Evolutionary conservation across 2,797 vertebrate genomes (phyloP).

Genomic region (Echeneis naucrates): DNA sequence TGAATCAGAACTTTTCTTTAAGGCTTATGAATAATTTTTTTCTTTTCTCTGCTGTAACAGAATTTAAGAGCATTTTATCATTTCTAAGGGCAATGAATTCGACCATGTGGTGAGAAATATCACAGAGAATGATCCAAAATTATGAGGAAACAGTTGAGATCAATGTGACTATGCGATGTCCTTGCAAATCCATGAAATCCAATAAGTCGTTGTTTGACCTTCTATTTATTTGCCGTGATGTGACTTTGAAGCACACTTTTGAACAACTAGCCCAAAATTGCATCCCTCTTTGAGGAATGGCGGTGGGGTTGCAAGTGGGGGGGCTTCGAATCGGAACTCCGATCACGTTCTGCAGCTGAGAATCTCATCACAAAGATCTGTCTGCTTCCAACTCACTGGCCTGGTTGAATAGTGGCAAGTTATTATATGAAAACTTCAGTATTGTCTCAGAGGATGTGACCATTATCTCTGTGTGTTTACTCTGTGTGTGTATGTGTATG

Average conservation of each 20-base stretch:
- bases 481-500: conserved; percentile 18
- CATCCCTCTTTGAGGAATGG: not conserved
- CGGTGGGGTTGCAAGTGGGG: not conserved
- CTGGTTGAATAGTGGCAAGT: conserved; percentile 58
- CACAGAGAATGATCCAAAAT: not conserved
- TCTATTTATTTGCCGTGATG: conserved; percentile 13
- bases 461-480: conserved; percentile 56
- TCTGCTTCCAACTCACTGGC: conserved; percentile 51
- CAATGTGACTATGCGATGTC: not conserved
- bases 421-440: conserved; percentile 65
- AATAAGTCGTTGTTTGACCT: conserved; percentile 35
- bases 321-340: conserved; percentile 37
- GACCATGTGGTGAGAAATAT: not conserved
- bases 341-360: conserved; percentile 56
- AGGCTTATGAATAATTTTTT: not conserved
- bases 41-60: not conserved
- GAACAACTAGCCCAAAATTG: conserved; percentile 19
- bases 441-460: conserved; percentile 58
- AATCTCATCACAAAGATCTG: conserved; percentile 64
- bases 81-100: not conserved
- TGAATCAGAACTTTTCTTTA: not conserved
- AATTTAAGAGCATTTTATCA: not conserved
- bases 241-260: conserved; percentile 19
- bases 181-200: conserved; percentile 14
- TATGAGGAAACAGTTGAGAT: not conserved